phyloP scores from a whole-genome alignment of 2,888 invertebrate species.

The Phengaris alcon region DNA sequence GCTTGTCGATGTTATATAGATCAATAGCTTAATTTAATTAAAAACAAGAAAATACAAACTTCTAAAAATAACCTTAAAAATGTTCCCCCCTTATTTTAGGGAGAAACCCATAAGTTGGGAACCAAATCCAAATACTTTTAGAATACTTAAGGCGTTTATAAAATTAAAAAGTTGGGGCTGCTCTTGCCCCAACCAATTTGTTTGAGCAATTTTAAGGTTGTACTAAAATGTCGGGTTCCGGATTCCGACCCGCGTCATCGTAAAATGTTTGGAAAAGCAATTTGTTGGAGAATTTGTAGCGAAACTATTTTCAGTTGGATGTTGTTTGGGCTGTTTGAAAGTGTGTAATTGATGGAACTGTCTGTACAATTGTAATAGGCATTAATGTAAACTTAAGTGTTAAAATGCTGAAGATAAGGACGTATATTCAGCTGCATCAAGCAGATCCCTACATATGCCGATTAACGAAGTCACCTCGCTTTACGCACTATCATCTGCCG shows the following conservation, averaged over 20 bases:
- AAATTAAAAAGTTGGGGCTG: not conserved
- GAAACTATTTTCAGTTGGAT: not conserved
- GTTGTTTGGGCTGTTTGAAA: not conserved
- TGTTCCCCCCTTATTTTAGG: too few species aligned
- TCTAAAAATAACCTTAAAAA: too few species aligned
- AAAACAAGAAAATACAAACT: too few species aligned
- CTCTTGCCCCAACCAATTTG: not conserved
- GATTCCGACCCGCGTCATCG: not conserved
- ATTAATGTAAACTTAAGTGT: too few species aligned
- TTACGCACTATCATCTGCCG: not conserved
- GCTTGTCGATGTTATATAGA: too few species aligned
- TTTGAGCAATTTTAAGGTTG: conserved; percentile 13
- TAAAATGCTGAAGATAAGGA: too few species aligned
- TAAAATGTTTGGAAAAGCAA: conserved; percentile 6
- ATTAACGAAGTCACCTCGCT: too few species aligned
- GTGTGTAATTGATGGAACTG: not conserved
- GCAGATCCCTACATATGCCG: too few species aligned
- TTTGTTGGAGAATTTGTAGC: not conserved
- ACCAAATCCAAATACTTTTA: not conserved
- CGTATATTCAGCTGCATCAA: too few species aligned
- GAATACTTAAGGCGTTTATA: not conserved
- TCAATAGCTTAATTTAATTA: too few species aligned
- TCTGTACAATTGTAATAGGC: too few species aligned
- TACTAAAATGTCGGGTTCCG: not conserved
- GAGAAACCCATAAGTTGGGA: too few species aligned